A percentile compares a stretch with the other conserved stretches of the same genome.
Conservation (phyloP, 2,113 vertebrate genomes). For the Phyllostomus hastatus region DNA sequence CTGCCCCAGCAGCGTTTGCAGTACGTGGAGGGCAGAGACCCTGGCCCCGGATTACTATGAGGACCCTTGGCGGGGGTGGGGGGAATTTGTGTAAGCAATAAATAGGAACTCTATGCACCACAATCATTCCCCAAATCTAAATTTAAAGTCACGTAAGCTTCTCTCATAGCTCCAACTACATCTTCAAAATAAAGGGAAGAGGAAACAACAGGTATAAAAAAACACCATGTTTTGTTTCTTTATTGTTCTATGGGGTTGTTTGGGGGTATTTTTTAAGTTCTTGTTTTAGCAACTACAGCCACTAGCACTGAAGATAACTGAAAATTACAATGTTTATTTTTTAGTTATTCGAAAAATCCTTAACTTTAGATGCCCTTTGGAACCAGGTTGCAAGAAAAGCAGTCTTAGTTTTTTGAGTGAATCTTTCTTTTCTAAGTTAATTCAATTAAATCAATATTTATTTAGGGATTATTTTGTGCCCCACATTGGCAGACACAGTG, state of each 20-base stretch:
- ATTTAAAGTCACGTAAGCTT: slow-evolving; percentile 76
- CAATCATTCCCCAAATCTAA: slow-evolving; percentile 74
- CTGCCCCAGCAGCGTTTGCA: neutral
- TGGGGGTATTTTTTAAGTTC: neutral
- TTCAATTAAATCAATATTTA: neutral
- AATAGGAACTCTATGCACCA: slow-evolving; percentile 13
- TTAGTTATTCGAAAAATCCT: neutral
- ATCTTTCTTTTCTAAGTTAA: neutral
- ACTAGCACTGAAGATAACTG: neutral
- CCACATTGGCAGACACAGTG: neutral
- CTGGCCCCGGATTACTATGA: slow-evolving; percentile 48
- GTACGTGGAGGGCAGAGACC: neutral
- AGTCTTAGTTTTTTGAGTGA: neutral
- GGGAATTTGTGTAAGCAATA: slow-evolving; percentile 28
- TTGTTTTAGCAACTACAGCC: neutral
- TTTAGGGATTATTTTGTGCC: neutral
- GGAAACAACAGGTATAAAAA: slow-evolving; percentile 68
- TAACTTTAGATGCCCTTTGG: neutral
- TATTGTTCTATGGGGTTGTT: neutral
- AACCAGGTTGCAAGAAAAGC: neutral
- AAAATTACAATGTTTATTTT: neutral
- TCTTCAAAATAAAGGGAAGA: slow-evolving; percentile 60
- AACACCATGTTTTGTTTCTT: slow-evolving; percentile 22
- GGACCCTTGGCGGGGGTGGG: neutral
- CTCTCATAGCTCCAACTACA: slow-evolving; percentile 49